Evolutionary conservation across 2,797 vertebrate species (phyloP).

Genomic region (Synanceia verrucosa): DNA sequence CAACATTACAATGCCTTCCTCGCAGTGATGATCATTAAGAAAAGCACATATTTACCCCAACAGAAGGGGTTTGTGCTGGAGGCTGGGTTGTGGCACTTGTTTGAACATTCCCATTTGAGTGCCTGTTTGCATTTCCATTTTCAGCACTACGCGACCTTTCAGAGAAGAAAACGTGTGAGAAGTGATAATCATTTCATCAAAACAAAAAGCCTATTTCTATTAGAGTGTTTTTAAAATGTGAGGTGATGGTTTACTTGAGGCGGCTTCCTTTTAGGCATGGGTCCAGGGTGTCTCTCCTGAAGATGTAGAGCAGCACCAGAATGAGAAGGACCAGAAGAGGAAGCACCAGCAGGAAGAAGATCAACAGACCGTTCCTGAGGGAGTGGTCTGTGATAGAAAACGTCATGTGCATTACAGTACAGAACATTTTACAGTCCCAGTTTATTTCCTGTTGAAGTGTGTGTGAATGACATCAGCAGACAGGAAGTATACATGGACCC

Average conservation of each 20-base stretch:
- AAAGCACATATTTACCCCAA: constrained; percentile 50
- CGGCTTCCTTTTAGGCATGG: constrained; percentile 59
- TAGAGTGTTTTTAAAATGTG: neutral
- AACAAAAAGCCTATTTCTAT: neutral
- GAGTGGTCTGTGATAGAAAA: constrained; percentile 83
- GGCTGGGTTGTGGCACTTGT: constrained; percentile 11
- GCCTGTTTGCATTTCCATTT: constrained; percentile 17
- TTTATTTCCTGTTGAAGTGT: too few relatives aligned
- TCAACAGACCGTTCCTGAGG: constrained; percentile 87
- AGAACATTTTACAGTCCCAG: too few relatives aligned
- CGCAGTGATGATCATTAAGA: neutral
- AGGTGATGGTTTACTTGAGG: constrained; percentile 50
- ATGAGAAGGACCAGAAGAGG: constrained; percentile 76
- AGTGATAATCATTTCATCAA: neutral
- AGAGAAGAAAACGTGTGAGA: neutral
- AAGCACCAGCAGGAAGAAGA: constrained; percentile 90
- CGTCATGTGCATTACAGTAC: too few relatives aligned
- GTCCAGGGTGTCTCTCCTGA: constrained; percentile 73
- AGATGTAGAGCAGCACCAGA: constrained; percentile 80
- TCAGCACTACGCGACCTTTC: constrained; percentile 63
- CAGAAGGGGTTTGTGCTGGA: constrained; percentile 19
- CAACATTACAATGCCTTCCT: neutral
- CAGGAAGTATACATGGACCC: too few relatives aligned
- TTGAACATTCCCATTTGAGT: constrained; percentile 22
- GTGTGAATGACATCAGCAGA: too few relatives aligned